phyloP scores from a whole-genome alignment of 2,797 vertebrate species.

The Poecilia picta region DNA sequence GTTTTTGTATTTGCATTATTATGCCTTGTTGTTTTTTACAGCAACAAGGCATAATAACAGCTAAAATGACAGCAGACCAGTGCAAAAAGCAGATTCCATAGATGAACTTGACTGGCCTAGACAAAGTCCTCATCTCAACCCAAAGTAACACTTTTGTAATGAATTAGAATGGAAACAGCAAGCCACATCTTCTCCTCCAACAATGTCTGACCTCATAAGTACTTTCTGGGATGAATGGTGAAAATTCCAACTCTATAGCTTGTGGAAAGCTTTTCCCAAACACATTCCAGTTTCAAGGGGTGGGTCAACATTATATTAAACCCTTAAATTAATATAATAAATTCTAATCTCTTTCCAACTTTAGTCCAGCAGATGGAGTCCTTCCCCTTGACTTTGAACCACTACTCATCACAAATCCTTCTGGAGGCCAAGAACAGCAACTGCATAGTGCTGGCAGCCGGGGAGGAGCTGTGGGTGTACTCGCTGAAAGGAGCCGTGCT shows the following conservation, averaged over 20 bases:
- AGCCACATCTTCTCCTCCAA: neutral
- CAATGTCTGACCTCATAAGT: neutral
- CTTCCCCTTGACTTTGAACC: conserved; percentile 60
- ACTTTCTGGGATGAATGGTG: neutral
- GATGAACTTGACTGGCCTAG: neutral
- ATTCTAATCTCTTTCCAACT: conserved; percentile 6
- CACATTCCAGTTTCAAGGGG: neutral
- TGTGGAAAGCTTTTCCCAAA: neutral
- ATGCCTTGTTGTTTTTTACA: neutral
- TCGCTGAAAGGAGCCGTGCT: conserved; percentile 80
- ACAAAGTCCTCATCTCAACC: neutral
- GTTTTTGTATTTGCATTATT: neutral
- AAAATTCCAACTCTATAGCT: neutral
- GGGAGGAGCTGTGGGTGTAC: conserved; percentile 69
- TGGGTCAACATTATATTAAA: neutral
- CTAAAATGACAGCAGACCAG: neutral
- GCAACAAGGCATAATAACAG: neutral
- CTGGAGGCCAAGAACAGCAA: conserved; percentile 77
- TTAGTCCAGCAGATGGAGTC: conserved; percentile 76
- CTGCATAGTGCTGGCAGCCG: conserved; percentile 70
- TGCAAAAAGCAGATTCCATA: neutral
- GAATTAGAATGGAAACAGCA: neutral
- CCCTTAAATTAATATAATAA: neutral
- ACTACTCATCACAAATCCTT: conserved; percentile 54
- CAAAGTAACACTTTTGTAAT: neutral